These are phyloP conservation scores for Pseudomyrmex pallidus DNA, from an alignment of 1,140 invertebrate genomes.

Conservation along the genomic window DNA sequence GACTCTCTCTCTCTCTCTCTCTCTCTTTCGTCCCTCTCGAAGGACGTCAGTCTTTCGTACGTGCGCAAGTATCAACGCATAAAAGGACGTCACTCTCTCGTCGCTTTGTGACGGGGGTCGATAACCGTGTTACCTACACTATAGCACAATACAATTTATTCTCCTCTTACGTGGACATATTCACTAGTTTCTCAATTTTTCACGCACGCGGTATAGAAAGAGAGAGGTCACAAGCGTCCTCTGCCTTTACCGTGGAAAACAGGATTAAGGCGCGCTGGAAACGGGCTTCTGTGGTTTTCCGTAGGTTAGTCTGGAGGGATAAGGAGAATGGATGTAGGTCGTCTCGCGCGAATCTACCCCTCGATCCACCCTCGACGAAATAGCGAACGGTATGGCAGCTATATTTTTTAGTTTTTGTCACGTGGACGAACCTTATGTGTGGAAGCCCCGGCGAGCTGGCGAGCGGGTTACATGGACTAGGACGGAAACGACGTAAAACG, in stretches of 20 bases:
- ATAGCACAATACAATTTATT: constrained; percentile 42
- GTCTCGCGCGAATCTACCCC: constrained; percentile 61
- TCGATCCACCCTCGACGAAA: constrained; percentile 60
- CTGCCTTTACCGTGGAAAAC: constrained; percentile 53
- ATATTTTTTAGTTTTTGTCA: constrained; percentile 64
- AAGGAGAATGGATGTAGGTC: constrained; percentile 67
- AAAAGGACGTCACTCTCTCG: constrained; percentile 17
- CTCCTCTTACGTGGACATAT: constrained; percentile 34
- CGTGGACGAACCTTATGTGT: constrained; percentile 5
- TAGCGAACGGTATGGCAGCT: constrained; percentile 60
- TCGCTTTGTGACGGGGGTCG: constrained; percentile 25
- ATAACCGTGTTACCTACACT: constrained; percentile 37
- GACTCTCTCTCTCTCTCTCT: too few species aligned
- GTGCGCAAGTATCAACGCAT: constrained; percentile 4
- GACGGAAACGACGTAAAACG: constrained; percentile 47
- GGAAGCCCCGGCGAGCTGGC: constrained; percentile 37
- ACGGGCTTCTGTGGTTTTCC: constrained; percentile 52
- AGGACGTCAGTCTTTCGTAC: background rate
- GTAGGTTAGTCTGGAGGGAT: constrained; percentile 58
- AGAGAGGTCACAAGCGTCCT: constrained; percentile 35
- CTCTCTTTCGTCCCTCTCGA: background rate
- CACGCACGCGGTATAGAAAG: constrained; percentile 25
- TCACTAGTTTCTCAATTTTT: constrained; percentile 55
- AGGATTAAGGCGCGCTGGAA: constrained; percentile 57
- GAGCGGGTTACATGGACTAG: constrained; percentile 19